Conservation (phyloP, 1,140 invertebrate genomes). For the Magallana gigas region DNA sequence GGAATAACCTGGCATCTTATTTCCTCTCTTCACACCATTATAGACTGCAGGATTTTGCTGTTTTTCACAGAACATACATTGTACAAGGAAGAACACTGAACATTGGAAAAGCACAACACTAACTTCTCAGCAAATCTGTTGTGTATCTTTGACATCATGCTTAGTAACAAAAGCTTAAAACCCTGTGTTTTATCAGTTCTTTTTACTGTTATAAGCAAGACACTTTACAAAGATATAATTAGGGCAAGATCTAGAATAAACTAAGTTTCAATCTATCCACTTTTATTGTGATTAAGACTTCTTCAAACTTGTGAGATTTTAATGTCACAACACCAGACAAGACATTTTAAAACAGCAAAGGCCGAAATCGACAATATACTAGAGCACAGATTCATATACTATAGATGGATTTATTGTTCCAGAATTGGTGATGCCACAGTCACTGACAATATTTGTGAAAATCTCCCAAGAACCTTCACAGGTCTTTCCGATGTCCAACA, state of each 20-base stretch:
- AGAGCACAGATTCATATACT: conserved; percentile 39
- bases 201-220: conserved; percentile 56
- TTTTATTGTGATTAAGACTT: conserved; percentile 42
- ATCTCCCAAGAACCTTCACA: not conserved
- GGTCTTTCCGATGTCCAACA: not conserved
- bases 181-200: conserved; percentile 30
- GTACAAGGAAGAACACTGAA: not conserved
- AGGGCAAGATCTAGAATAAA: conserved; percentile 49
- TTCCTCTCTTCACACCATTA: not conserved
- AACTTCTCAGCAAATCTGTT: not conserved
- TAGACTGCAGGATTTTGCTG: not conserved
- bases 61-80: not conserved
- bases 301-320: conserved; percentile 44
- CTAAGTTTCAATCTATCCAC: conserved; percentile 44
- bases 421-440: conserved; percentile 7
- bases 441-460: conserved; percentile 5
- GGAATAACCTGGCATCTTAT: too few relatives aligned
- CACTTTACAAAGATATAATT: conserved; percentile 48
- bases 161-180: not conserved
- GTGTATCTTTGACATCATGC: not conserved
- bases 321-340: conserved; percentile 54
- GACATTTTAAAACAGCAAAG: conserved; percentile 42
- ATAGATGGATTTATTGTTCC: conserved; percentile 36
- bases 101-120: too few relatives aligned
- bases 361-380: conserved; percentile 47